Evolutionary conservation across 1,140 invertebrate species (phyloP), one percentile per base, ranked within the genome.

Genomic region (Carposina sasakii): DNA sequence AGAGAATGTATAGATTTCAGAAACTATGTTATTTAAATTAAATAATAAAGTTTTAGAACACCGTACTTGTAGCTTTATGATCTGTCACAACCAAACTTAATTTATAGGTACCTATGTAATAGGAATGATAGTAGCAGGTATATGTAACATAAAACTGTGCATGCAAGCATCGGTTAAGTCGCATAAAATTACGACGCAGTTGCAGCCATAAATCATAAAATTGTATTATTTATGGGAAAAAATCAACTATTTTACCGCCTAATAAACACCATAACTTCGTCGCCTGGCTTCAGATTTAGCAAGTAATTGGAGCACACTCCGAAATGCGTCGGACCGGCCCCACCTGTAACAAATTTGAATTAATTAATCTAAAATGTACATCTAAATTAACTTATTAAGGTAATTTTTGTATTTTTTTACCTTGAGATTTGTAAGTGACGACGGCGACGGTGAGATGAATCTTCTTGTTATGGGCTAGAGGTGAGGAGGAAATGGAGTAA

Each of bases 231-330:
- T 28, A 28, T 28, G 24, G 9, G 30, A 33, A 33, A 12, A 6
- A 6, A 6, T 6, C 24, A 28, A 6, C 24, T 5, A 6, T 28
- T 28, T 77, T 89, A 96, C 94, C 90, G 92, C 83, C 95, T 87
- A 21, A 96, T 91, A 73, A 95, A 96, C 62, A 95, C 90, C 54
- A 90, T 91, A 1, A 97, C 77, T 36, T 90, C 87, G 49, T 94
- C 90, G 5, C 89, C 89, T 8, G 89, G 83, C 23, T 88, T 86
- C 44, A 92, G 73, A 37, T 91, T 88, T 63, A 92, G 89, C 24
- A 98, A 79, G 83, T 96, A 98, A 76, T 94, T 96, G 15, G 96
- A 98, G 71, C 96, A 98, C 1, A 98, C 96, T 8, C 97, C 97
- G 63, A 92, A 96, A 82, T 97, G 95, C 28, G 89, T 69, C n/a